A percentile compares a stretch with the other conserved stretches of the same genome.
Conservation (phyloP, 2,113 vertebrate species). For the Nansenia antarctica region DNA sequence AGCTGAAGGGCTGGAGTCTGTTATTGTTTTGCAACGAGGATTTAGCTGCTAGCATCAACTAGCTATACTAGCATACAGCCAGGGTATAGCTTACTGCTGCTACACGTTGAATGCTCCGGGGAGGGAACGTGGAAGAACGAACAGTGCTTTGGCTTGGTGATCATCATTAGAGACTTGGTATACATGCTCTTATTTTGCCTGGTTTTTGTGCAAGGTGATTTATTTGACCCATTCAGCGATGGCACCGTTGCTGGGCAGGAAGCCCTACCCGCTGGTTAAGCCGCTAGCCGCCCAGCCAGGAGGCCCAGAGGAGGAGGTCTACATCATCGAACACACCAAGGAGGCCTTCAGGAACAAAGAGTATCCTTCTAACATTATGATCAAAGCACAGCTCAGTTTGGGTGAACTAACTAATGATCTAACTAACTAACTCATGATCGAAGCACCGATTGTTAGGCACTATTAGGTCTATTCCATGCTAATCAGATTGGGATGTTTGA, state of each 20-base stretch:
- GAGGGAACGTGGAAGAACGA: slow-evolving; percentile 55
- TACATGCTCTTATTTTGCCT: slow-evolving; percentile 49
- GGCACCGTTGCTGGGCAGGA: slow-evolving; percentile 95
- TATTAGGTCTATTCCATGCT: background rate
- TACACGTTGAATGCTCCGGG: slow-evolving; percentile 60
- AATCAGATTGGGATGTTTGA: background rate
- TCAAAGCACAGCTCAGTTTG: background rate
- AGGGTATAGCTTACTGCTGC: slow-evolving; percentile 57
- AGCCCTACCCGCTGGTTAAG: slow-evolving; percentile 90
- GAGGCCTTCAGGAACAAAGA: slow-evolving; percentile 97
- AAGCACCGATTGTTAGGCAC: background rate
- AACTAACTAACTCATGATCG: background rate
- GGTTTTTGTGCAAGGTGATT: slow-evolving; percentile 1
- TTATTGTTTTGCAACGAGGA: slow-evolving; percentile 71
- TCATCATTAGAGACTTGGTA: slow-evolving; percentile 17
- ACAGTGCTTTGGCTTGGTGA: slow-evolving; percentile 29
- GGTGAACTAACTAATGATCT: too few species aligned
- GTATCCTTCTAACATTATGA: slow-evolving; percentile 81
- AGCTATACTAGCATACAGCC: slow-evolving; percentile 38
- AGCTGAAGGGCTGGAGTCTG: slow-evolving; percentile 44
- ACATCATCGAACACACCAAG: slow-evolving; percentile 89
- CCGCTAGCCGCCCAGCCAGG: slow-evolving; percentile 83
- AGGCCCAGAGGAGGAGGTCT: slow-evolving; percentile 83
- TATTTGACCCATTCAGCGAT: slow-evolving; percentile 67
- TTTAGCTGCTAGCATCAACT: slow-evolving; percentile 38